Conservation (phyloP, 2,113 vertebrate species). For the Oreochromis aureus region DNA sequence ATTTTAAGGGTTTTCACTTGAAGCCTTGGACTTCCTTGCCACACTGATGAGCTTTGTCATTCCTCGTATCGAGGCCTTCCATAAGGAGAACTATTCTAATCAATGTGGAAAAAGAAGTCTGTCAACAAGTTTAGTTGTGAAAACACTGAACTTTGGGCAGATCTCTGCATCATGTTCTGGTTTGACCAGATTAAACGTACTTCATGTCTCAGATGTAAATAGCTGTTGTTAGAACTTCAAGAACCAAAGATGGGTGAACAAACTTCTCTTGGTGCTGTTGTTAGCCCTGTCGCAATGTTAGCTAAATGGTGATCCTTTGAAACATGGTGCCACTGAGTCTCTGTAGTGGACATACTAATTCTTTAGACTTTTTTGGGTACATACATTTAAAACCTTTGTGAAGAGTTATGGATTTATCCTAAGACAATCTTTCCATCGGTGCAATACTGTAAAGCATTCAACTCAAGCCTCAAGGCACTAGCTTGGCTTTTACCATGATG, state of each 20-base stretch:
- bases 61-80: neutral
- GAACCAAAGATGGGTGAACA: neutral
- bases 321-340: neutral
- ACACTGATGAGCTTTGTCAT: neutral
- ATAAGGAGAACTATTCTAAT: neutral
- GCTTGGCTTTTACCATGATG: neutral
- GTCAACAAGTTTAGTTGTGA: neutral
- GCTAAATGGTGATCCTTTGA: neutral
- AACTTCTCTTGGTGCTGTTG: neutral
- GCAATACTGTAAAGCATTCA: neutral
- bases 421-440: rapidly evolving
- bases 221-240: neutral
- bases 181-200: neutral
- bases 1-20: neutral
- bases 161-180: rapidly evolving
- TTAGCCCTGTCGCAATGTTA: neutral
- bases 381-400: rapidly evolving
- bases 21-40: neutral
- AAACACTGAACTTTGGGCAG: neutral
- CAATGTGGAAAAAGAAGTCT: rapidly evolving
- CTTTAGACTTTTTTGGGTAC: neutral
- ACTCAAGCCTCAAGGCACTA: rapidly evolving
- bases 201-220: neutral
- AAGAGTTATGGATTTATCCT: neutral
- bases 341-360: neutral